These are phyloP conservation scores for Ruditapes philippinarum DNA, from an alignment of 1,140 invertebrate species.

Conservation along the genomic window DNA sequence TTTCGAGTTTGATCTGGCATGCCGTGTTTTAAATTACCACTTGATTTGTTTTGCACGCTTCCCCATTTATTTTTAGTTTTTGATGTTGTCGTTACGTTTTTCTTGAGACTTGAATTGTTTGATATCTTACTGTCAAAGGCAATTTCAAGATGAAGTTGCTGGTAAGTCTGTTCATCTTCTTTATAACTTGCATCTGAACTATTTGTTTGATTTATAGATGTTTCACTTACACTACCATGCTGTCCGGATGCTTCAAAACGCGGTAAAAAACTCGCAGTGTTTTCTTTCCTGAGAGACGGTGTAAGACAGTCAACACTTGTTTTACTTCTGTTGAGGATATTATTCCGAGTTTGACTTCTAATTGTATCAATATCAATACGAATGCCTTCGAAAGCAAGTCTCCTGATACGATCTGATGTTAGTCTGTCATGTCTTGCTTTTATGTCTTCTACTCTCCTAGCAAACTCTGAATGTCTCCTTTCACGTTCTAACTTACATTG, in stretches of 20 bases:
- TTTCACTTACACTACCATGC: background rate
- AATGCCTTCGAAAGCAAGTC: slow-evolving; percentile 6
- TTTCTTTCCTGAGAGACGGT: background rate
- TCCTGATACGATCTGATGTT: background rate
- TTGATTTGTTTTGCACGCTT: no score
- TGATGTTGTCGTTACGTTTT: no score
- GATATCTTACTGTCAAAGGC: slow-evolving; percentile 10
- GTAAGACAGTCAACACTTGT: background rate
- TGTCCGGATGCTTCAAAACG: no score
- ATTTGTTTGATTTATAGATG: background rate
- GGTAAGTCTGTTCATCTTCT: background rate
- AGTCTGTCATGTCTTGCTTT: background rate
- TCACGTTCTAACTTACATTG: background rate
- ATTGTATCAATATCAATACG: background rate
- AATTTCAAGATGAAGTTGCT: background rate
- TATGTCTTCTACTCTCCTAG: background rate
- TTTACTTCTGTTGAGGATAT: background rate
- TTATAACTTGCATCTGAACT: background rate
- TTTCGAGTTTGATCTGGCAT: background rate
- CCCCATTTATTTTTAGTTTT: no score
- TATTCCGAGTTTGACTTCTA: background rate
- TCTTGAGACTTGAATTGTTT: no score
- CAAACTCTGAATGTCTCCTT: slow-evolving; percentile 19
- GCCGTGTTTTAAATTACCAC: no score
- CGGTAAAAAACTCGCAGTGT: no score